Evolutionary conservation across 2,888 invertebrate species (phyloP).

Genomic region (Tinea semifulvella): DNA sequence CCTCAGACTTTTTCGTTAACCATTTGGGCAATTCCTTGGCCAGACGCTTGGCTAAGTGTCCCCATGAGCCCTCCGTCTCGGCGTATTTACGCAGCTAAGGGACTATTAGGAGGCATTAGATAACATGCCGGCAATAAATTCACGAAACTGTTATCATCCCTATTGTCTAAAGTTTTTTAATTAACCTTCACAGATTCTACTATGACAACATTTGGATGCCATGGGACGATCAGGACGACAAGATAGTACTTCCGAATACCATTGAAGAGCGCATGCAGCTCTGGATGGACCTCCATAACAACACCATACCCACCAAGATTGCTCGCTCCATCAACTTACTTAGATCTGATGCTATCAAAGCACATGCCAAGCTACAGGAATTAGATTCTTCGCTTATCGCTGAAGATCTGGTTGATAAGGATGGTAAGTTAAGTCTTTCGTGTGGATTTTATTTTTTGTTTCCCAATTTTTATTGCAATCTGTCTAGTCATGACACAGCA

Average conservation of each 20-base stretch:
- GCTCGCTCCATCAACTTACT: constrained; percentile 40
- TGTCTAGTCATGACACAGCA: too few relatives aligned
- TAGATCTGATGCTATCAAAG: constrained; percentile 48
- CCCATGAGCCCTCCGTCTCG: too few relatives aligned
- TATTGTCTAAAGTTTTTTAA: neutral
- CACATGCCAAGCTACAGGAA: constrained; percentile 43
- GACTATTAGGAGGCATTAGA: too few relatives aligned
- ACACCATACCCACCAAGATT: constrained; percentile 42
- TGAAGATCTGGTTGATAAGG: constrained; percentile 46
- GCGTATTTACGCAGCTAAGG: too few relatives aligned
- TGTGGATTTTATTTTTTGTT: too few relatives aligned
- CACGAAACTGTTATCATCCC: too few relatives aligned
- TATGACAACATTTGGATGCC: constrained; percentile 74
- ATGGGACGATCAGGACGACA: constrained; percentile 74
- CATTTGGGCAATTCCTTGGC: too few relatives aligned
- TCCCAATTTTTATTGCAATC: too few relatives aligned
- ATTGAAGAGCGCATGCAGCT: constrained; percentile 56
- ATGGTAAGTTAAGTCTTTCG: constrained; percentile 38
- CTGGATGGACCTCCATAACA: constrained; percentile 51
- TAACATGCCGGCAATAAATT: too few relatives aligned
- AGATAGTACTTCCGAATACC: constrained; percentile 53
- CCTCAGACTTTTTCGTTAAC: too few relatives aligned
- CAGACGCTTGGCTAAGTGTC: too few relatives aligned
- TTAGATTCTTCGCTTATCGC: constrained; percentile 52
- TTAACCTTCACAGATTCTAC: constrained; percentile 61